phyloP scores from a whole-genome alignment of 2,888 invertebrate genomes.

The Corbicula japonica region DNA sequence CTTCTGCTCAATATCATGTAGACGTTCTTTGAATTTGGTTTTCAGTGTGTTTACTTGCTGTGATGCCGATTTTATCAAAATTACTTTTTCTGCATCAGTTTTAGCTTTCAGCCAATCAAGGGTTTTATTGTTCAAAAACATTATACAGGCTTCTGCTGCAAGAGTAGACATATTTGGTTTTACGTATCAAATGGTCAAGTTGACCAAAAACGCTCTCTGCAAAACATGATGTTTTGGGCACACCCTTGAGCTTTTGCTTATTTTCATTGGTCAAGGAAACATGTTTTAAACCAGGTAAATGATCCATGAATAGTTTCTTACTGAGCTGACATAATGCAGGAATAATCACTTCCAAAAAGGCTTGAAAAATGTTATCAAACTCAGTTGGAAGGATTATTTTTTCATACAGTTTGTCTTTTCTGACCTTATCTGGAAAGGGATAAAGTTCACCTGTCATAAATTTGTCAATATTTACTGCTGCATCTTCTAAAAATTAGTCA shows the following conservation, averaged over 20 bases:
- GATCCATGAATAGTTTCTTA: slow-evolving; percentile 20
- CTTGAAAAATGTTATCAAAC: too few species aligned
- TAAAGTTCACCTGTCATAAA: slow-evolving; percentile 27
- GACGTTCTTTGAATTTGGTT: slow-evolving; percentile 11
- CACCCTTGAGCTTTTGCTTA: slow-evolving; percentile 9
- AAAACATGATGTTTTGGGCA: slow-evolving; percentile 33
- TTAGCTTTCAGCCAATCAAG: slow-evolving; percentile 38
- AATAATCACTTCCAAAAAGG: too few species aligned
- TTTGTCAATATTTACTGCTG: slow-evolving; percentile 18
- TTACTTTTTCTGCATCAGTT: neutral
- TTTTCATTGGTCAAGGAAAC: neutral
- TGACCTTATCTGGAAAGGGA: too few species aligned
- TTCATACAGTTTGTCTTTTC: too few species aligned
- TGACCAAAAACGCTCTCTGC: slow-evolving; percentile 46
- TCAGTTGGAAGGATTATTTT: too few species aligned
- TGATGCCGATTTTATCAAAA: slow-evolving; percentile 7
- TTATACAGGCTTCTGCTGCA: slow-evolving; percentile 48
- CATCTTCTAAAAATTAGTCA: slow-evolving; percentile 31
- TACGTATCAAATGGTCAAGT: slow-evolving; percentile 26
- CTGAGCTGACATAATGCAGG: too few species aligned
- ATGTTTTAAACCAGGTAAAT: slow-evolving; percentile 19
- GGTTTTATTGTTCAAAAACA: slow-evolving; percentile 55
- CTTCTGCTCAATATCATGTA: slow-evolving; percentile 31
- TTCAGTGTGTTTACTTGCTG: slow-evolving; percentile 12
- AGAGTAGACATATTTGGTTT: slow-evolving; percentile 40